Evolutionary conservation across 2,113 vertebrate species (phyloP).

Genomic region (Psilopsiagon aurifrons): DNA sequence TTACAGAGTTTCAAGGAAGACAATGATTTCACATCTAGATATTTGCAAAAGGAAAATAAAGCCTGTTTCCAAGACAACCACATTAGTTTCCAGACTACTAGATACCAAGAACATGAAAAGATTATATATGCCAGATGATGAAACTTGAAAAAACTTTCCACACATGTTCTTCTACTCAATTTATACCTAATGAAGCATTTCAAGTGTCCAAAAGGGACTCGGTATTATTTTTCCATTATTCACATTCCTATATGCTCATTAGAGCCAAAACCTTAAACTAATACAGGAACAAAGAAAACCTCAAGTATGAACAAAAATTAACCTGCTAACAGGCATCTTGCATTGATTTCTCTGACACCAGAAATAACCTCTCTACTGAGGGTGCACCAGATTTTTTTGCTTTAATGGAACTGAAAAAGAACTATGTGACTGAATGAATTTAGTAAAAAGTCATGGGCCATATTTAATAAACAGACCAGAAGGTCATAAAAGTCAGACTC

Average conservation of each 20-base stretch:
- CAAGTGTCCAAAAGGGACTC: background rate
- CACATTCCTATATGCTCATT: background rate
- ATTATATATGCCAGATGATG: background rate
- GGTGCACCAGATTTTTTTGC: background rate
- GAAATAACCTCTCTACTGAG: background rate
- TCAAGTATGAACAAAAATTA: background rate
- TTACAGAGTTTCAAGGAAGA: slow-evolving; percentile 4
- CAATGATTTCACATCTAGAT: background rate
- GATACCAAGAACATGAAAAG: background rate
- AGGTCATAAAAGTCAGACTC: background rate
- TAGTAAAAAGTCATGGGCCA: background rate
- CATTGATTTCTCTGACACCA: background rate
- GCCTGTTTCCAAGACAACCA: slow-evolving; percentile 52
- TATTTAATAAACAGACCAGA: background rate
- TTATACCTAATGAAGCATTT: background rate
- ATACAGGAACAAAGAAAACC: background rate
- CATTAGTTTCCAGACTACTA: background rate
- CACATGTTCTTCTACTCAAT: background rate
- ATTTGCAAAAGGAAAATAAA: slow-evolving; percentile 32
- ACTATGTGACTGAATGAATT: background rate
- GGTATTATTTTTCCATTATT: background rate
- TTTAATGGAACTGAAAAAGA: background rate
- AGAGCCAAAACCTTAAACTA: background rate
- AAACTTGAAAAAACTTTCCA: background rate
- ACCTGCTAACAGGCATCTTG: background rate